Percentiles rank a stretch among this genome's conserved stretches.
Conservation (phyloP, 2,113 vertebrate genomes). For the Bubo blakistoni region DNA sequence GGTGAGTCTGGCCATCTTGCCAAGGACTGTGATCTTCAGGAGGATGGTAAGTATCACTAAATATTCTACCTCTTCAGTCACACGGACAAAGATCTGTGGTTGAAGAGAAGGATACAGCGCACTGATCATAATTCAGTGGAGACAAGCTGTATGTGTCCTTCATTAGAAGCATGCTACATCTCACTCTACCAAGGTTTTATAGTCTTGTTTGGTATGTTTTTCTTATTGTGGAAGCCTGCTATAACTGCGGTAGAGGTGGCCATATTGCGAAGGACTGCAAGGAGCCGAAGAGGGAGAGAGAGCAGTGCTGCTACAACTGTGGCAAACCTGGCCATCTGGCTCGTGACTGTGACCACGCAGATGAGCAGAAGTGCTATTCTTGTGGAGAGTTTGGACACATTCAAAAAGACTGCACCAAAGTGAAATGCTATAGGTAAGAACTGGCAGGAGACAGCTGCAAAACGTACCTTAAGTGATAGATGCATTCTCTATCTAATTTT, state of each 20-base stretch:
- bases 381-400: conserved; percentile 98
- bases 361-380: conserved; percentile 98
- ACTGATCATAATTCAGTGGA: neutral
- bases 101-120: neutral
- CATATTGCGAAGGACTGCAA: conserved; percentile 99
- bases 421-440: conserved; percentile 96
- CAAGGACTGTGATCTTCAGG: conserved; percentile 96
- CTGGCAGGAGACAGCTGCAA: neutral
- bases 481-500: rapidly evolving
- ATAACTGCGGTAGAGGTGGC: conserved; percentile 97
- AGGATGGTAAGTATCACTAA: conserved; percentile 89
- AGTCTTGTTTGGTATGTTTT: conserved; percentile 73
- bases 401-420: conserved; percentile 98
- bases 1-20: conserved; percentile 98
- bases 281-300: conserved; percentile 95
- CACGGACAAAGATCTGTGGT: neutral
- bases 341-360: conserved; percentile 94
- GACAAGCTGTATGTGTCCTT: neutral
- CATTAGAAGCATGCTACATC: neutral
- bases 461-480: rapidly evolving
- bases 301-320: conserved; percentile 98
- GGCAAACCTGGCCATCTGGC: conserved; percentile 97
- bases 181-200: conserved; percentile 58
- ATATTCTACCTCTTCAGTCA: neutral
- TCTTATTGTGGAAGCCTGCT: conserved; percentile 89